Conservation (phyloP, 2,113 vertebrate genomes). For the Pheucticus melanocephalus region DNA sequence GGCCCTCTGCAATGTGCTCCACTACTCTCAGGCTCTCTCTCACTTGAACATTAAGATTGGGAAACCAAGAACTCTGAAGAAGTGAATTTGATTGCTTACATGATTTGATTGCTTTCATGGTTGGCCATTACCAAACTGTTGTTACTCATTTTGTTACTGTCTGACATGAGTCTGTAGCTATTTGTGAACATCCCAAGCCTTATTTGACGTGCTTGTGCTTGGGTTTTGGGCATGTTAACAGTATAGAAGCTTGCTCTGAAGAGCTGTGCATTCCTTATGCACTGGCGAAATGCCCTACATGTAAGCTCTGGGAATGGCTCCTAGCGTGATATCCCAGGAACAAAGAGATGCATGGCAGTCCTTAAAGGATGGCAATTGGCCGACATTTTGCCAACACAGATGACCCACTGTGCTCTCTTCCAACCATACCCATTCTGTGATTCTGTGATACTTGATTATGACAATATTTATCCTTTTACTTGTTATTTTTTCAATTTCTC, state of each 20-base stretch:
- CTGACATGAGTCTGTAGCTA: neutral
- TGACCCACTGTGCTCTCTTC: neutral
- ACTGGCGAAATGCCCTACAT: neutral
- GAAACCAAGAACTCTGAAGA: neutral
- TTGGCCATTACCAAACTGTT: neutral
- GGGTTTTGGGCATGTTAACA: neutral
- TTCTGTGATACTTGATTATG: neutral
- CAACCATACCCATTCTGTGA: neutral
- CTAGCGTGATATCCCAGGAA: neutral
- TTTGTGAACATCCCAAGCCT: neutral
- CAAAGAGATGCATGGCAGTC: neutral
- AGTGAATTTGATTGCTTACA: neutral
- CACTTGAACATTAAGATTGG: neutral
- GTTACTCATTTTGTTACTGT: neutral
- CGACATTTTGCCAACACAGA: neutral
- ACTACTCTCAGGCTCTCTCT: neutral
- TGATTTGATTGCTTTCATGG: neutral
- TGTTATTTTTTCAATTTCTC: neutral
- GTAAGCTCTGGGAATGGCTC: neutral
- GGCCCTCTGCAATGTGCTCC: neutral
- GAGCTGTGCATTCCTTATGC: neutral
- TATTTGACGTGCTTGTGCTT: neutral
- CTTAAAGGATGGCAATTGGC: neutral
- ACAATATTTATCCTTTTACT: neutral
- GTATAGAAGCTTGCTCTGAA: neutral